Base-by-base conservation (phyloP, 2,888 invertebrate species). In the Tetragonula carbonaria region DNA sequence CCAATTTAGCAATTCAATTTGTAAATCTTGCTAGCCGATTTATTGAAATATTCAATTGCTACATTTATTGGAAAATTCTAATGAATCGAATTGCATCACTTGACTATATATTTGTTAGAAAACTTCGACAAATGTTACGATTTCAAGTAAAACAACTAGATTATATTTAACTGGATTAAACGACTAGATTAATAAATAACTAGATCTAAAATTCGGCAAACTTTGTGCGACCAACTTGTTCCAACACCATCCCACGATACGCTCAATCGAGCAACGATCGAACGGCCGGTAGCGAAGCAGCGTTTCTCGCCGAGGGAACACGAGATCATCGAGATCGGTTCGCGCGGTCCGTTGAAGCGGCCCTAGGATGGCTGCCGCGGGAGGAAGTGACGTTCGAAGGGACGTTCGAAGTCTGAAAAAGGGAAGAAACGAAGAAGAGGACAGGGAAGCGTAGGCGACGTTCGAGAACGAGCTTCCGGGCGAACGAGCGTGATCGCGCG, bases 401-500 rank as follows among this genome's bases (percentile, higher is more conserved):
- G 38, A 57, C 70, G 4, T 11, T 33, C 13, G 6, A 14, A 6
- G 13, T 59, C n/a, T 5, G 57, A 59, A 45, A 8, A 6, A 6
- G 21, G 28, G 23, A 28, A 53, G 38, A 21, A 18, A 33, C 18
- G 38, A 65, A 59, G 38, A 55, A 23, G 16, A 23, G 16, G 72
- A 74, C 28, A 70, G 67, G 45, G 8, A 71, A 84, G 84, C 74
- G 66, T 78, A 75, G 81, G 67, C 76, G 85, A 80, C 45, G 77
- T 57, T 66, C 28, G 45, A 71, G 59, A 53, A 16, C 67, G 77
- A 75, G 75, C 75, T 86, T 87, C 86, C 84, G 86, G 82, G 55
- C 86, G 86, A 87, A 28, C 28, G 62, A 62, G 62, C 62, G 62
- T 70, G 83, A 85, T 83, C 78, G 74, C 78, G 74, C 78, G 86